phyloP scores from a whole-genome alignment of 2,797 vertebrate genomes.

The Babyrousa celebensis region DNA sequence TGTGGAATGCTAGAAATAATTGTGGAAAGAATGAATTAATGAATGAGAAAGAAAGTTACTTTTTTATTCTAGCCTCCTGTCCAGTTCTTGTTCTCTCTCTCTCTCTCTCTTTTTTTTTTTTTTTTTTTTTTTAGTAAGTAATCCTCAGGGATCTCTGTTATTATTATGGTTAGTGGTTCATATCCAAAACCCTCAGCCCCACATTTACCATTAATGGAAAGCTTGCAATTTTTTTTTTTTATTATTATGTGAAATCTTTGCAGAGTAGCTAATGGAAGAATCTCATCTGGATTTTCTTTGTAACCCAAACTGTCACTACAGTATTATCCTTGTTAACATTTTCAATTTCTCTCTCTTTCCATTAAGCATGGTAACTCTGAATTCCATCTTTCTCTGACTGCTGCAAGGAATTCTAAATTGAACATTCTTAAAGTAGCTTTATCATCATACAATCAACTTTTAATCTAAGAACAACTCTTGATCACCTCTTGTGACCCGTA shows the following conservation, averaged over 20 bases:
- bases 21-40: neutral
- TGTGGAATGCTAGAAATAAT: neutral
- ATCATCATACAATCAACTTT: neutral
- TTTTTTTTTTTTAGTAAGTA: constrained; percentile 7
- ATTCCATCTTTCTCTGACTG: neutral
- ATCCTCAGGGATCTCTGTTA: neutral
- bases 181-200: neutral
- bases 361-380: neutral
- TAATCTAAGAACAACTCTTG: neutral
- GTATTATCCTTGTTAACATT: neutral
- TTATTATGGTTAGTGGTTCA: neutral
- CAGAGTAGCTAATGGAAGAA: neutral
- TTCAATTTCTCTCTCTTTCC: neutral
- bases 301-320: neutral
- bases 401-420: neutral
- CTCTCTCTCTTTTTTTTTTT: neutral
- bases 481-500: neutral
- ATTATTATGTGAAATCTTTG: neutral
- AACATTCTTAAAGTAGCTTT: neutral
- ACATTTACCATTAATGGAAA: neutral
- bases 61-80: neutral
- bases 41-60: neutral
- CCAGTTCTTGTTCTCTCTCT: neutral
- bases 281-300: neutral
- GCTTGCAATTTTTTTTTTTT: neutral